Evolutionary conservation across 2,888 invertebrate genomes (phyloP).

Genomic region (Podabrus alpinus): DNA sequence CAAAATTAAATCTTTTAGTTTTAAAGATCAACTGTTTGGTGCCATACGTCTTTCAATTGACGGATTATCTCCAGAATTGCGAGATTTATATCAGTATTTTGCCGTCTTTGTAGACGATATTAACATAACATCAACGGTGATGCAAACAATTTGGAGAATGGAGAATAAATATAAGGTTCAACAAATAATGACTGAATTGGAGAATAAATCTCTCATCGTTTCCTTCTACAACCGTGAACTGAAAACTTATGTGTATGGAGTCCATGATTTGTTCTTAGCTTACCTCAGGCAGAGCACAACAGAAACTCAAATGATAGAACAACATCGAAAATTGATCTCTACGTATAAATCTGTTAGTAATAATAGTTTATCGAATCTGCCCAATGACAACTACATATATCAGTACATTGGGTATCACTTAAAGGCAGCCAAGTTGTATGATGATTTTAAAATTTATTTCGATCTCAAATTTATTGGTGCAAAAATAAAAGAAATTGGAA

Average conservation of each 20-base stretch:
- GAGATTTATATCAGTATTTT: conserved; percentile 64
- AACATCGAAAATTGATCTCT: conserved; percentile 64
- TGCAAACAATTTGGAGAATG: conserved; percentile 59
- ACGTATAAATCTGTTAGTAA: conserved; percentile 61
- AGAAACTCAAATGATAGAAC: conserved; percentile 54
- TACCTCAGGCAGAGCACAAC: conserved; percentile 61
- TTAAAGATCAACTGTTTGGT: conserved; percentile 52
- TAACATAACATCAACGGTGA: conserved; percentile 55
- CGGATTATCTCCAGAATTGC: conserved; percentile 58
- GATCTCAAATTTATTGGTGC: conserved; percentile 72
- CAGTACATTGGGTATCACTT: conserved; percentile 75
- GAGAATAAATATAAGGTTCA: conserved; percentile 60
- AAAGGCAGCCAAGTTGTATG: conserved; percentile 59
- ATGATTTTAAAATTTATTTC: conserved; percentile 66
- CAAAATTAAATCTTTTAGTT: conserved; percentile 6
- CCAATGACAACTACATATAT: conserved; percentile 74
- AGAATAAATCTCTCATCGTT: conserved; percentile 69
- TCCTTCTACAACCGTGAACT: conserved; percentile 65
- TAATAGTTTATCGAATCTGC: conserved; percentile 62
- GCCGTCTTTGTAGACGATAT: conserved; percentile 72
- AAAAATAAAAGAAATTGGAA: conserved; percentile 69
- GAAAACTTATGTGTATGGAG: conserved; percentile 68
- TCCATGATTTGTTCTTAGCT: conserved; percentile 70
- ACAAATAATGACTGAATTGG: conserved; percentile 68
- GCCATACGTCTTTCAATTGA: conserved; percentile 66